Evolutionary conservation across 2,797 vertebrate species (phyloP).

Genomic region (Nothura maculosa): DNA sequence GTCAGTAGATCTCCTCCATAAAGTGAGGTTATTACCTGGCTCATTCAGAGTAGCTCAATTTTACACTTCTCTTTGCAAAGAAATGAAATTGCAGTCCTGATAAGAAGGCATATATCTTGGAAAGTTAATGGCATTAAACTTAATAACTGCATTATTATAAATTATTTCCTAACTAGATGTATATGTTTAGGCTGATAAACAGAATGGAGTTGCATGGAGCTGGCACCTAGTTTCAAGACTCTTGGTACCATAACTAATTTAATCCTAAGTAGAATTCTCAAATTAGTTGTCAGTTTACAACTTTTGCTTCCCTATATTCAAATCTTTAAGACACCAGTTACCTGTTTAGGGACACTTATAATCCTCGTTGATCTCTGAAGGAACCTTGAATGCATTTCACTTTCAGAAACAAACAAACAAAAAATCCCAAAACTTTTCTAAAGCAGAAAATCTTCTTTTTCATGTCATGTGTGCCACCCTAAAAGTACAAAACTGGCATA

Average conservation of each 20-base stretch:
- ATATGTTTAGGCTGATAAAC: conserved; percentile 21
- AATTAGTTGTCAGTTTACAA: background rate
- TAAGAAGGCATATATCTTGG: background rate
- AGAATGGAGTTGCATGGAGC: background rate
- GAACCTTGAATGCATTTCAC: rapidly evolving
- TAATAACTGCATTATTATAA: conserved; percentile 56
- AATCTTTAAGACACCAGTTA: background rate
- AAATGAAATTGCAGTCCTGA: conserved; percentile 37
- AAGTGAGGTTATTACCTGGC: background rate
- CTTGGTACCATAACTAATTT: background rate
- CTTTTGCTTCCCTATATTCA: background rate
- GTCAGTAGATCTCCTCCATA: background rate
- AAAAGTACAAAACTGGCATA: background rate
- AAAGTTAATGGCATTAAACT: conserved; percentile 1
- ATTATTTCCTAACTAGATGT: conserved; percentile 53
- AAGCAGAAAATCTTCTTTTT: background rate
- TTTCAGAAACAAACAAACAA: background rate
- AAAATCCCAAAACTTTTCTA: background rate
- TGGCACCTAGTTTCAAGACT: background rate
- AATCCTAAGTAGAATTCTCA: background rate
- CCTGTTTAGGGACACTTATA: background rate
- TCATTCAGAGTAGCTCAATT: background rate
- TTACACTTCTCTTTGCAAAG: background rate
- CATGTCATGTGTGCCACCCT: background rate
- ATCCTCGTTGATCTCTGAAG: background rate